phyloP scores from a whole-genome alignment of 2,113 vertebrate genomes.

The Thunnus thynnus region DNA sequence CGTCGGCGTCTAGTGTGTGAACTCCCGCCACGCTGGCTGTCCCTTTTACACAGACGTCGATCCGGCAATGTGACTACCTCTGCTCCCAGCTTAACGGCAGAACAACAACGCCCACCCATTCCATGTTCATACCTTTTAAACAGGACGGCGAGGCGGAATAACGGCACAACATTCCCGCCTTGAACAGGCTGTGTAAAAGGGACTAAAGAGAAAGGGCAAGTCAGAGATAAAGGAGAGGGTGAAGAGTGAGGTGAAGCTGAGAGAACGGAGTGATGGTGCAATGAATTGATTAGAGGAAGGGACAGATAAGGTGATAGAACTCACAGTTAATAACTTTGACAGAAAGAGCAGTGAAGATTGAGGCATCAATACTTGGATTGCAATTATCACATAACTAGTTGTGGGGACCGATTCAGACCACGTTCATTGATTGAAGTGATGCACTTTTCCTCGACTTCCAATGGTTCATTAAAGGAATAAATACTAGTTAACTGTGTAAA shows the following conservation, averaged over 20 bases:
- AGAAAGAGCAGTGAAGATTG: neutral
- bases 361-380: neutral
- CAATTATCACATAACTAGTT: neutral
- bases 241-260: neutral
- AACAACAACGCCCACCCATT: too few relatives aligned
- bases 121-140: too few relatives aligned
- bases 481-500: neutral
- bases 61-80: too few relatives aligned
- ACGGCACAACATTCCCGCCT: too few relatives aligned
- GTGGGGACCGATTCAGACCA: neutral
- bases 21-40: too few relatives aligned
- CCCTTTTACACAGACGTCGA: too few relatives aligned
- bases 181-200: neutral
- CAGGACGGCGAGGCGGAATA: too few relatives aligned
- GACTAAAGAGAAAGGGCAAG: neutral
- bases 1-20: too few relatives aligned
- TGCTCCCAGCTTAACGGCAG: too few relatives aligned
- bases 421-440: neutral
- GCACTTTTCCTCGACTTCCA: neutral
- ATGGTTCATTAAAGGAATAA: neutral
- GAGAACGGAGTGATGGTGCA: neutral
- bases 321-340: neutral
- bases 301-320: neutral
- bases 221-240: neutral
- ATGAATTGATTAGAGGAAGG: constrained; percentile 4